Evolutionary conservation across 2,888 invertebrate genomes (phyloP).

Genomic region (Isotomurus palustris): DNA sequence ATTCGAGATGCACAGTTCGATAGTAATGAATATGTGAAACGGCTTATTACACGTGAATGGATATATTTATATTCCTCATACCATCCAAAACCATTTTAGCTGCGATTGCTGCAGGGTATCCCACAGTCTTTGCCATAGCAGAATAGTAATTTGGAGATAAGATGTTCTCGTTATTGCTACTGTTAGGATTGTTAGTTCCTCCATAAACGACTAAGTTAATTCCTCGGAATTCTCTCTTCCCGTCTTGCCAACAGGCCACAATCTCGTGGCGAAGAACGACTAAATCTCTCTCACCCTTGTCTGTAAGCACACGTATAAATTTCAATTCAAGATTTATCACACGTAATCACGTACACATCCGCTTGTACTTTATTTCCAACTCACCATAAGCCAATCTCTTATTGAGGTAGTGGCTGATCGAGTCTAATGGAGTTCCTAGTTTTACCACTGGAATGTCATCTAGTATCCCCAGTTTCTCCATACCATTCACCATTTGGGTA

Average conservation of each 20-base stretch:
- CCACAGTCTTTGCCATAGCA: slow-evolving; percentile 93
- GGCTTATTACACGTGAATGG: background rate
- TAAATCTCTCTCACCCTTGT: slow-evolving; percentile 79
- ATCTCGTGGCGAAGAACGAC: slow-evolving; percentile 91
- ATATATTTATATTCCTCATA: slow-evolving; percentile 52
- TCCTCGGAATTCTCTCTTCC: slow-evolving; percentile 71
- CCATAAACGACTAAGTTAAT: slow-evolving; percentile 90
- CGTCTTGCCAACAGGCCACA: slow-evolving; percentile 86
- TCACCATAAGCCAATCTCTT: slow-evolving; percentile 73
- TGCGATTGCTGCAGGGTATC: slow-evolving; percentile 90
- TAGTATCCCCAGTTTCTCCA: slow-evolving; percentile 83
- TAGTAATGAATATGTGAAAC: background rate
- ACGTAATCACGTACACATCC: slow-evolving; percentile 5
- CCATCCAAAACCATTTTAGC: slow-evolving; percentile 97
- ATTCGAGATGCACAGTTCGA: too few species aligned
- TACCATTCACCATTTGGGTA: slow-evolving; percentile 56
- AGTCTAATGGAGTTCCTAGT: slow-evolving; percentile 81
- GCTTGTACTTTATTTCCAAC: slow-evolving; percentile 24
- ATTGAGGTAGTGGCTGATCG: slow-evolving; percentile 81
- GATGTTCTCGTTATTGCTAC: slow-evolving; percentile 48
- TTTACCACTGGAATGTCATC: slow-evolving; percentile 78
- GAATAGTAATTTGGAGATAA: slow-evolving; percentile 62
- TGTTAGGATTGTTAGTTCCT: slow-evolving; percentile 53
- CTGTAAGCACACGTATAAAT: slow-evolving; percentile 54
- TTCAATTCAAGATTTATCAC: too few species aligned